Evolutionary conservation across 2,113 vertebrate species (phyloP), one percentile per base, ranked within the genome.

Genomic region (Sphyrna mokarran): DNA sequence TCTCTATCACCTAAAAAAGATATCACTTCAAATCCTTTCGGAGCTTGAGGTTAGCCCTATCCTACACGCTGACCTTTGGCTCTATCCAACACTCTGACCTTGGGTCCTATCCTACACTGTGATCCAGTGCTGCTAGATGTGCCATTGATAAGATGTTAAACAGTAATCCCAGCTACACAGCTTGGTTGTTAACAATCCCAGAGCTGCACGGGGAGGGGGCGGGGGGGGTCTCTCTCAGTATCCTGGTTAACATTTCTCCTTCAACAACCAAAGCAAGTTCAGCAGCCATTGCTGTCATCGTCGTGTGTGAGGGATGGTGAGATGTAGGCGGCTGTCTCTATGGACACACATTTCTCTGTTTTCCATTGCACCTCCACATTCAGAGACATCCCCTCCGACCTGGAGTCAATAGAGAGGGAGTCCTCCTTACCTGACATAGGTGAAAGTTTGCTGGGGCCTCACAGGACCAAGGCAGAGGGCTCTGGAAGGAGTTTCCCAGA

Each of bases 381-480:
- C 40, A 29, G 23, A 76, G 40, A 95, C 37, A 63, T 83, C 54
- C 22, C 76, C 76, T 26, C 6, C 16, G 8, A 0, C 26, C 58
- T 69, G 16, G n/a, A 5, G 37, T 80, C 2, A 29, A 80, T 37
- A 3, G 76, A 2, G 9, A 20, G 54, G 18, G n/a, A n/a, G 13
- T 14, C 11, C 91, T 43, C 29, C 96, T 96, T 96, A 97, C 97
- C 96, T 96, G 91, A 87, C 98, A 98, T 54, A 98, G 96, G 0
- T 40, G 20, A 93, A 87, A 95, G 54, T 98, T 98, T 87, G 96
- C 96, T 0, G 96, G 0, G 43, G 97, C 97, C 0, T 98, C 97
- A 96, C 98, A 98, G 68, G 98, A 98, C 98, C 98, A 98, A 43
- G 98, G 98, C 96, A 98, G 96, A 0, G 98, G 98, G 96, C 97